phyloP scores from a whole-genome alignment of 2,888 invertebrate species.

The Cosmorhoe ocellata region DNA sequence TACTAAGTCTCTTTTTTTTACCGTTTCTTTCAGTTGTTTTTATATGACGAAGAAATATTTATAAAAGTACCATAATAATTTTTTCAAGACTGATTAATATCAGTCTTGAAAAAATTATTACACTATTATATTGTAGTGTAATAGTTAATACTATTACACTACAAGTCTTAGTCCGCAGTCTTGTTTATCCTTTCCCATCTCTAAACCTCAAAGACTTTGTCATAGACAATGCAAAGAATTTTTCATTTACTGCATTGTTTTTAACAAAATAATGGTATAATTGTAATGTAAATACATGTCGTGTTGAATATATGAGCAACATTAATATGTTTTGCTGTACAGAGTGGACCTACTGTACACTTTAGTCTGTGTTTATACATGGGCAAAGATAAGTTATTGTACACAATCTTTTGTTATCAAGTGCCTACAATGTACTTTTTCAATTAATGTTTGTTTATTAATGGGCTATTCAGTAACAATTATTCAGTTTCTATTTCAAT shows the following conservation, averaged over 20 bases:
- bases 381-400: constrained; percentile 22
- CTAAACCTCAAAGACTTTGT: constrained; percentile 20
- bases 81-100: too few species aligned
- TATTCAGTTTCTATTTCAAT: too few species aligned
- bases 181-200: constrained; percentile 19
- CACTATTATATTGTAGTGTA: too few species aligned
- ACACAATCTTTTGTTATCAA: constrained; percentile 11
- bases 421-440: constrained; percentile 10
- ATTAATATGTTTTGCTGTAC: constrained; percentile 34
- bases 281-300: constrained; percentile 38
- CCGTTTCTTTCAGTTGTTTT: too few species aligned
- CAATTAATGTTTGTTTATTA: constrained; percentile 3
- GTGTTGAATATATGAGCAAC: constrained; percentile 40
- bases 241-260: constrained; percentile 33
- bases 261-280: constrained; percentile 30
- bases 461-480: constrained; percentile 1
- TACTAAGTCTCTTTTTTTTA: too few species aligned
- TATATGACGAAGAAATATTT: too few species aligned
- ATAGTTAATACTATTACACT: too few species aligned
- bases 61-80: too few species aligned
- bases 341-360: neutral
- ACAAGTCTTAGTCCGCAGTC: neutral
- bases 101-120: too few species aligned
- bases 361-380: constrained; percentile 8
- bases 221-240: constrained; percentile 20